Evolutionary conservation across 2,888 invertebrate genomes (phyloP), one percentile per base, ranked within the genome.

Genomic region (Prosopocoilus inquinatus): DNA sequence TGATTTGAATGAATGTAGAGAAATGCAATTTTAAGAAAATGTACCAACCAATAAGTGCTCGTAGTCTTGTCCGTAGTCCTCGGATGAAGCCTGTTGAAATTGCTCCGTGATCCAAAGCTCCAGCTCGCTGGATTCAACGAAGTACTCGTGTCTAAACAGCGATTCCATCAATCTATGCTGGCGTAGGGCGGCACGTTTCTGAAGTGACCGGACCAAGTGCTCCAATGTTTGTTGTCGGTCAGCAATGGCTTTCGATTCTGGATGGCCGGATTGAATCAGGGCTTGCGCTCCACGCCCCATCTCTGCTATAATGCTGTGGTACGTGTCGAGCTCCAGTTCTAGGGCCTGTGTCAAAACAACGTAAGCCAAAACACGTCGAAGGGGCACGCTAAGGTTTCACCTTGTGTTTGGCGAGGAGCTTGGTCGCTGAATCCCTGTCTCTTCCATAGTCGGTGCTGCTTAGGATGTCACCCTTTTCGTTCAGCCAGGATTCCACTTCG

Each of bases 1-100:
- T 59, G 56, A 53, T 55, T 12, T 38, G 35, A 8, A 34, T 38
- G 2, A 5, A 12, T 38, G 11, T 12, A 38, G 38, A 38, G 38
- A 7, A 7, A 7, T 4, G 9, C 5, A 7, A 38, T 38, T 12
- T 3, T 5, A 13, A 38, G 9, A 38, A 8, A 38, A 7, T 13
- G 12, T 38, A 64, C 71, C 71, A 67, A 91, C 87, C 78, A 91
- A 74, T 48, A 95, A 77, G 78, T 95, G 95, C 68, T 95, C 94
- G 69, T 90, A 96, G 75, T 97, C 96, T 73, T 92, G 92, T 0
- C 96, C 96, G 69, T 93, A 96, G 73, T 96, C 96, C 69, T 96
- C 95, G 53, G 91, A 91, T 47, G 89, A 88, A 1, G 96, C 95
- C 0, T 89, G 88, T 48, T 91, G 89, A 70, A 91, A 86, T 73